Evolutionary conservation across 2,888 invertebrate genomes (phyloP).

Genomic region (Pomacea canaliculata): DNA sequence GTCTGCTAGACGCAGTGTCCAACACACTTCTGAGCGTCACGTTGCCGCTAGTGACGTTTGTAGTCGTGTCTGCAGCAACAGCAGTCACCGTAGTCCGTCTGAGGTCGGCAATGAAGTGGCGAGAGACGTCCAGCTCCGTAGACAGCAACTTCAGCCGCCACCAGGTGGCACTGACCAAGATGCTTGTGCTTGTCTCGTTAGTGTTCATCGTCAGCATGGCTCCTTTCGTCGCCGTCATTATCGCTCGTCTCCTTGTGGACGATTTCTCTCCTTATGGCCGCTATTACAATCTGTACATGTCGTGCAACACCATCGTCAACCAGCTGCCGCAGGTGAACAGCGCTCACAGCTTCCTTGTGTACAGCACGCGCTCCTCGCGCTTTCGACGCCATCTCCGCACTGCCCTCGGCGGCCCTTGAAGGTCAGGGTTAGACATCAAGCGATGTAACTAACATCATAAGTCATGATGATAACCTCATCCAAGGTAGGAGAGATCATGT

Average conservation of each 20-base stretch:
- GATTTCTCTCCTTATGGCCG: not conserved
- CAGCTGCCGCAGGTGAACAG: slow-evolving; percentile 2
- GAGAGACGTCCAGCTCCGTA: not conserved
- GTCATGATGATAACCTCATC: too few relatives aligned
- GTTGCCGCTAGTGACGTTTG: not conserved
- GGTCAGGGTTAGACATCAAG: too few relatives aligned
- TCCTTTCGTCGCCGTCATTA: not conserved
- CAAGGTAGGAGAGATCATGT: too few relatives aligned
- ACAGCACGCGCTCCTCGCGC: not conserved
- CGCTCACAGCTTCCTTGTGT: slow-evolving; percentile 1
- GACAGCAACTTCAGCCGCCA: too few relatives aligned
- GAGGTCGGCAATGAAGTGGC: not conserved
- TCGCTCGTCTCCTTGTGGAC: not conserved
- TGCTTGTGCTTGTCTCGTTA: slow-evolving; percentile 2
- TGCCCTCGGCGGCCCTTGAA: too few relatives aligned
- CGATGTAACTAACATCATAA: too few relatives aligned
- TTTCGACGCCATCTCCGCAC: not conserved
- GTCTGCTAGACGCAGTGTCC: not conserved
- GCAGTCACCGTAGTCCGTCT: slow-evolving; percentile 3
- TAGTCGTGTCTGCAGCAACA: not conserved
- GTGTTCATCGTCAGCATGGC: slow-evolving; percentile 17
- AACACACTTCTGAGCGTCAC: not conserved
- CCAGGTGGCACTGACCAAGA: too few relatives aligned
- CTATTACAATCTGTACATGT: not conserved
- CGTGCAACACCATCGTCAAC: not conserved